Percentiles rank a stretch among this genome's conserved stretches.
phyloP scores from a whole-genome alignment of 1,140 invertebrate genomes.

The Caenorhabditis elegans region WBcel235 BX284604.4:12737501-12738000 shows the following conservation, averaged over 20 bases:
- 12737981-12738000: neutral
- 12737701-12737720: slow-evolving; percentile 34
- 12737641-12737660: too few relatives aligned
- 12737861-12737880: neutral
- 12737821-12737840: slow-evolving; percentile 8
- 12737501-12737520: too few relatives aligned
- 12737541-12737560: too few relatives aligned
- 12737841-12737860: neutral
- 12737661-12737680: too few relatives aligned
- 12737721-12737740: slow-evolving; percentile 32
- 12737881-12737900: neutral
- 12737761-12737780: slow-evolving; percentile 28
- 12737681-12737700: slow-evolving; percentile 44
- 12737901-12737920: neutral
- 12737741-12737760: slow-evolving; percentile 21
- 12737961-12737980: neutral
- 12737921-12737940: neutral
- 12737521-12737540: too few relatives aligned
- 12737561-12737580: too few relatives aligned
- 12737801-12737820: slow-evolving; percentile 1
- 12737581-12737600: too few relatives aligned
- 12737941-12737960: neutral
- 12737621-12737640: too few relatives aligned
- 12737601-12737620: too few relatives aligned
- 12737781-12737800: slow-evolving; percentile 21